A percentile compares a stretch with the other conserved stretches of the same genome.
These are phyloP conservation scores for Gallinago media DNA, from an alignment of 2,113 vertebrate species.

Conservation along the genomic window DNA sequence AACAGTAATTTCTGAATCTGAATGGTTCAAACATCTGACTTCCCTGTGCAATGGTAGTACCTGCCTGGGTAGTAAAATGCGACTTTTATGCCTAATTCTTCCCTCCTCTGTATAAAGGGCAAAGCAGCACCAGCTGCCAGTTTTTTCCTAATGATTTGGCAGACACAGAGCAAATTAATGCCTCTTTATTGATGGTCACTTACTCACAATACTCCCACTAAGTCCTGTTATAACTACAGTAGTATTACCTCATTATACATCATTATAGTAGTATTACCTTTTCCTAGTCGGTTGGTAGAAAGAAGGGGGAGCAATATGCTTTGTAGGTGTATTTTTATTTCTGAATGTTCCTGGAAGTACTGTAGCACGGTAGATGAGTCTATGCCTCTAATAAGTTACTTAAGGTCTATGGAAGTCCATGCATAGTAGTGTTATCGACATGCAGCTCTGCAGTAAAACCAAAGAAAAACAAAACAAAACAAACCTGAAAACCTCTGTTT, in stretches of 20 bases:
- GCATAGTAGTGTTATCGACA: not conserved
- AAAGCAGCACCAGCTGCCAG: not conserved
- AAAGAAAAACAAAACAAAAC: not conserved
- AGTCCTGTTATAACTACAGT: not conserved
- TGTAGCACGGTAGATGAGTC: not conserved
- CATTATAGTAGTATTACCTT: not conserved
- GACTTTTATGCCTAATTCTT: not conserved
- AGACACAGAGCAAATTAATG: not conserved
- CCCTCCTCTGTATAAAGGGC: not conserved
- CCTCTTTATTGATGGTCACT: not conserved
- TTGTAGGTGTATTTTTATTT: not conserved
- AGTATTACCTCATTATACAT: not conserved
- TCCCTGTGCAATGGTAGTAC: not conserved
- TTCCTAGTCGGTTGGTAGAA: not conserved
- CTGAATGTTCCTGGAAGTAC: not conserved
- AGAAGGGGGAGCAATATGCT: not conserved
- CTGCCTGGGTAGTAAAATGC: accelerated
- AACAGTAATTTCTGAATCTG: not conserved
- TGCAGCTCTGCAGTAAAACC: not conserved
- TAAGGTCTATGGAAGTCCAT: not conserved
- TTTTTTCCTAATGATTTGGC: not conserved
- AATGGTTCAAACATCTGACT: not conserved
- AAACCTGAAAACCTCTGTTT: not conserved
- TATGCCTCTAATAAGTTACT: not conserved
- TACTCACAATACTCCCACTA: not conserved